A percentile compares a stretch with the other conserved stretches of the same genome.
Evolutionary conservation across 2,888 invertebrate species (phyloP).

Genomic region (Unio delphinus): DNA sequence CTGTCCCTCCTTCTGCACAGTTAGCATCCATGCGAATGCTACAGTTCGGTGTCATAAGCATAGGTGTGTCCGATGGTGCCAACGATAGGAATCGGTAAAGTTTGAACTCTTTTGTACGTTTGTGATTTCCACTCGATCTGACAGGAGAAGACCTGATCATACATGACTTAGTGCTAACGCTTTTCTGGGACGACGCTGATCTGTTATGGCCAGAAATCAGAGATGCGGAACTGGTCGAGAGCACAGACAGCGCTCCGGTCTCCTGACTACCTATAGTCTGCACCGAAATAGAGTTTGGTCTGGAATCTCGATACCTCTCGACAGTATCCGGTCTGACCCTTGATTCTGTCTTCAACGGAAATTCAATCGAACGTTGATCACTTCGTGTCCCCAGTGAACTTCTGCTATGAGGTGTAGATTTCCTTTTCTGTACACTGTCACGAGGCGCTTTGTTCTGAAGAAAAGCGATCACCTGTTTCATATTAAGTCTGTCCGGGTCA

Average conservation of each 20-base stretch:
- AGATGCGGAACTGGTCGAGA: too few species aligned
- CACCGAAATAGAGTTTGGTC: too few species aligned
- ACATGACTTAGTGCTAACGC: slow-evolving; percentile 18
- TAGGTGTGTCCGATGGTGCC: slow-evolving; percentile 29
- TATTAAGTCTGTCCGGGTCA: slow-evolving; percentile 61
- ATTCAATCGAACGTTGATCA: not conserved
- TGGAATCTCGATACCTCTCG: not conserved
- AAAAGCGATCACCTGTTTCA: slow-evolving; percentile 60
- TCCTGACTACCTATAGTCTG: too few species aligned
- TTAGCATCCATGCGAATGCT: too few species aligned
- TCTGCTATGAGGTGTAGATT: slow-evolving; percentile 5
- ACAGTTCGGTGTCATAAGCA: slow-evolving; percentile 16
- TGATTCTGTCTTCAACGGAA: not conserved
- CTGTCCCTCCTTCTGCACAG: too few species aligned
- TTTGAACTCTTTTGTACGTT: slow-evolving; percentile 42
- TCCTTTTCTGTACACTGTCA: slow-evolving; percentile 5
- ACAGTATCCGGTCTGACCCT: not conserved
- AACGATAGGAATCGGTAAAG: slow-evolving; percentile 51
- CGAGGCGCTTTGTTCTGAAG: slow-evolving; percentile 41
- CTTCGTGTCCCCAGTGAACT: slow-evolving; percentile 11
- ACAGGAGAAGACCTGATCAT: slow-evolving; percentile 15
- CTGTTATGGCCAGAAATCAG: not conserved
- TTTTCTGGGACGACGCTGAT: not conserved
- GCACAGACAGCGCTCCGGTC: too few species aligned
- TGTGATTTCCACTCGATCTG: slow-evolving; percentile 16